Conservation (phyloP, 2,113 vertebrate genomes). For the Crocuta crocuta region DNA sequence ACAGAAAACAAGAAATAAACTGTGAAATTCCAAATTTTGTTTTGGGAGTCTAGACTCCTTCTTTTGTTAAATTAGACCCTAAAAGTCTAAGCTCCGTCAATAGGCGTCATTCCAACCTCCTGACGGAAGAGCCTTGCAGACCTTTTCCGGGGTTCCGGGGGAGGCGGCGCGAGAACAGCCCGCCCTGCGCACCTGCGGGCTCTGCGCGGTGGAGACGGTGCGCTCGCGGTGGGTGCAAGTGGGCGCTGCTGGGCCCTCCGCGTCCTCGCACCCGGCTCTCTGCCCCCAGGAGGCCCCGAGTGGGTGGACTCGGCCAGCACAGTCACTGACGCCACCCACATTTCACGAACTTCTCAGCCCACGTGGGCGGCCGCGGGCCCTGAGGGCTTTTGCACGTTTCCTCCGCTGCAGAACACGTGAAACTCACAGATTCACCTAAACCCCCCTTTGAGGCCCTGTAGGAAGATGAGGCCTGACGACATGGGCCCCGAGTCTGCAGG, state of each 20-base stretch:
- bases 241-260: background rate
- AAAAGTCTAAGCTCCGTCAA: background rate
- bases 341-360: background rate
- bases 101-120: background rate
- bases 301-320: background rate
- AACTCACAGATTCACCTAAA: background rate
- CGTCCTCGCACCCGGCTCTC: fast-evolving
- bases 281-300: background rate
- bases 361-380: background rate
- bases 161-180: background rate
- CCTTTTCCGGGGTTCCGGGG: background rate
- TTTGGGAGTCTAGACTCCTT: background rate
- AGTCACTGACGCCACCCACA: fast-evolving
- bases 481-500: fast-evolving
- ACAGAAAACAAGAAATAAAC: background rate
- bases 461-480: fast-evolving
- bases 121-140: background rate
- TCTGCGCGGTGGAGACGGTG: fast-evolving
- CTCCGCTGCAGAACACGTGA: background rate
- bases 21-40: no score
- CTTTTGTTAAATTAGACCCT: background rate
- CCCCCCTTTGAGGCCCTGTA: background rate
- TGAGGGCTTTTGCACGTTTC: background rate
- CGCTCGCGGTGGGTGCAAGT: fast-evolving
- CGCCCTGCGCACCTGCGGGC: background rate